Evolutionary conservation across 2,888 invertebrate genomes (phyloP).

Genomic region (Perdita meconis): DNA sequence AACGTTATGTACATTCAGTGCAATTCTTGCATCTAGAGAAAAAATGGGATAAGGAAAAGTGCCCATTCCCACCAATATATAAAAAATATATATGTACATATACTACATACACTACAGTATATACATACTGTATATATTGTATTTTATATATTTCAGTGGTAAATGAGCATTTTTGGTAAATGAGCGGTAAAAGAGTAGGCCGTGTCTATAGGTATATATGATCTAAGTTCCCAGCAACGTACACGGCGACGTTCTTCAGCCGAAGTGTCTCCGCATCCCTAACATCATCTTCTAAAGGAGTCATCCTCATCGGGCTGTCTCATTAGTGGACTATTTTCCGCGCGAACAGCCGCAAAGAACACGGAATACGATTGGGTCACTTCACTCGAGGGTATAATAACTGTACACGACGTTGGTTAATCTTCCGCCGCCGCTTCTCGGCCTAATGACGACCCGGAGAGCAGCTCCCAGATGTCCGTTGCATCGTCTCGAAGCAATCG

Average conservation of each 20-base stretch:
- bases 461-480: constrained; percentile 24
- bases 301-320: not conserved
- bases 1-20: too few species aligned
- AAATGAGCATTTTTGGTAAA: too few species aligned
- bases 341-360: not conserved
- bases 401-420: constrained; percentile 4
- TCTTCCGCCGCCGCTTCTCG: constrained; percentile 13
- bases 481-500: not conserved
- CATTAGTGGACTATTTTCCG: constrained; percentile 3
- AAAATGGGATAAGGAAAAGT: too few species aligned
- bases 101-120: too few species aligned
- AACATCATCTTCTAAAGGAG: not conserved
- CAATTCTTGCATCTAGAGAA: too few species aligned
- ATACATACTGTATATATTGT: too few species aligned
- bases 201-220: too few species aligned
- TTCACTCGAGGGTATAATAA: constrained; percentile 14
- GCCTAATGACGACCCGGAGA: constrained; percentile 27
- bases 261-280: not conserved
- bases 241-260: not conserved
- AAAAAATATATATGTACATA: too few species aligned
- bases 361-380: constrained; percentile 5
- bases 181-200: too few species aligned
- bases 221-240: too few species aligned
- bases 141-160: too few species aligned
- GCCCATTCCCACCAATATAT: too few species aligned